Percentiles rank a stretch among this genome's conserved stretches.
These are phyloP conservation scores for Camponotus fellah DNA, from an alignment of 2,888 invertebrate species.

Conservation along the genomic window DNA sequence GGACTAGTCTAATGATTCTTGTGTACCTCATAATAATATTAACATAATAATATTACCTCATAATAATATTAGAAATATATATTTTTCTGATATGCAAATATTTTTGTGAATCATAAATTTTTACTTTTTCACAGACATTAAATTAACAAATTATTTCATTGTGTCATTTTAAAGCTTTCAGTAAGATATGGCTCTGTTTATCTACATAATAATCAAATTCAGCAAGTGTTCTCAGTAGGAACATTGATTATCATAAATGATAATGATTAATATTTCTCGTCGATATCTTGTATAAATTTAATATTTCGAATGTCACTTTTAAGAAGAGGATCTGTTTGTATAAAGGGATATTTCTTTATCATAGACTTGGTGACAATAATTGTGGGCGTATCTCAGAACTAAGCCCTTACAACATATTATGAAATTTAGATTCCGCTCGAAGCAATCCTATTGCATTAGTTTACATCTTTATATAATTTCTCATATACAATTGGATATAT, in stretches of 20 bases:
- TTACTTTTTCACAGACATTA: neutral
- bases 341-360: too few relatives aligned
- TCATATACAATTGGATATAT: neutral
- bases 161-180: neutral
- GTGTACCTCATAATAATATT: neutral
- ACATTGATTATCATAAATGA: neutral
- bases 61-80: neutral
- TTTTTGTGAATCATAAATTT: neutral
- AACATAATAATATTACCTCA: too few relatives aligned
- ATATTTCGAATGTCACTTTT: neutral
- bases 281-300: neutral
- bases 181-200: neutral
- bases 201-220: neutral
- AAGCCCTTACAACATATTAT: neutral
- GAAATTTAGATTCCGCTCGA: neutral
- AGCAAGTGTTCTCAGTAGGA: neutral
- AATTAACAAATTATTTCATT: neutral
- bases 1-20: constrained; percentile 51
- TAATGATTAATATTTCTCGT: neutral
- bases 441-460: neutral
- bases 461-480: neutral
- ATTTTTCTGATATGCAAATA: neutral
- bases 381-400: neutral
- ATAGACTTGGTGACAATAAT: neutral
- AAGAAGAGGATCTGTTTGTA: neutral